These are phyloP conservation scores for Vanacampus margaritifer DNA, from an alignment of 2,113 vertebrate species.

Conservation along the genomic window DNA sequence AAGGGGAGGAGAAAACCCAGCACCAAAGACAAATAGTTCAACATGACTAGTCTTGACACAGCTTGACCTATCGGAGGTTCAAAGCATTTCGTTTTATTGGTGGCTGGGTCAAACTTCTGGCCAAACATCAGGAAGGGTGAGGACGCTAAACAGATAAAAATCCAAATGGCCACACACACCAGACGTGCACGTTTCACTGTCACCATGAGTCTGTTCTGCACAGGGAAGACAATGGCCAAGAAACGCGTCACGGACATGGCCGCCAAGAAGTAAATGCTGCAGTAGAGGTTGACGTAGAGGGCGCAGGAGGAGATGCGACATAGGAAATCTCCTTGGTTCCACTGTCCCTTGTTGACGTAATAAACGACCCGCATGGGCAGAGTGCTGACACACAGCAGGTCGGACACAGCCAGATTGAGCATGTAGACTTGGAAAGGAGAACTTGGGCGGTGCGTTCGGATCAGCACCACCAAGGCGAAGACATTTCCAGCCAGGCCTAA, in stretches of 20 bases:
- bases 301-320: constrained; percentile 87
- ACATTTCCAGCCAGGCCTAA: constrained; percentile 84
- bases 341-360: constrained; percentile 83
- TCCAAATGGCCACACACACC: constrained; percentile 79
- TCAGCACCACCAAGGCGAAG: constrained; percentile 81
- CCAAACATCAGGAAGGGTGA: constrained; percentile 80
- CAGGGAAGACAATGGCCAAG: constrained; percentile 89
- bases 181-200: constrained; percentile 78
- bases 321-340: constrained; percentile 83
- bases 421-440: constrained; percentile 90
- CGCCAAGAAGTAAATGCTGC: constrained; percentile 94
- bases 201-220: constrained; percentile 80
- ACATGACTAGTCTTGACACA: constrained; percentile 52
- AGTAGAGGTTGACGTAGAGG: constrained; percentile 94
- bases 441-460: constrained; percentile 76
- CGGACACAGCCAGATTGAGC: constrained; percentile 88
- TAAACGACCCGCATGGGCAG: constrained; percentile 87
- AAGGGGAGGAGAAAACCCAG: constrained; percentile 87
- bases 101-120: constrained; percentile 39
- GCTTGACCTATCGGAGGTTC: constrained; percentile 73
- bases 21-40: constrained; percentile 83
- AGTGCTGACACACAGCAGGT: constrained; percentile 87
- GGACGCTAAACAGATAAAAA: constrained; percentile 81
- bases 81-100: constrained; percentile 89
- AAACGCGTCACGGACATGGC: constrained; percentile 95